A percentile compares a stretch with the other conserved stretches of the same genome.
Conservation (phyloP, 2,113 vertebrate species). For the Steatornis caripensis region DNA sequence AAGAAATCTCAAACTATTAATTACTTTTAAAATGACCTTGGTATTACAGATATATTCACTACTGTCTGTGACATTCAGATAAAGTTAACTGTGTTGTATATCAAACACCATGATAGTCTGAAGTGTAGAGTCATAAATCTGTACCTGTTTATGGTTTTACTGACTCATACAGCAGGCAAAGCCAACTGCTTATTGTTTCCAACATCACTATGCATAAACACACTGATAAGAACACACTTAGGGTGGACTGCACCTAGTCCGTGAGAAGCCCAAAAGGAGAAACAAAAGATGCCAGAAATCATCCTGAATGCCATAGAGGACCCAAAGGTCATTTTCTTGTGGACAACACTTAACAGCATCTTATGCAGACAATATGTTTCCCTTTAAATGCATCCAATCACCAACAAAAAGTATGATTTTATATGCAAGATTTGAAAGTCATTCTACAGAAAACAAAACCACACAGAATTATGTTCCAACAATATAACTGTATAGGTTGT, state of each 20-base stretch:
- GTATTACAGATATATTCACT: background rate
- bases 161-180: background rate
- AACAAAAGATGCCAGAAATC: background rate
- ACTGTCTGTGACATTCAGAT: background rate
- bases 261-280: background rate
- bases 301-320: background rate
- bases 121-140: background rate
- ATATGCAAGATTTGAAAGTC: background rate
- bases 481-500: background rate
- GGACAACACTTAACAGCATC: background rate
- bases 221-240: background rate
- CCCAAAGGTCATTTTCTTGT: background rate
- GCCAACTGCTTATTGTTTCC: background rate
- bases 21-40: conserved; percentile 6
- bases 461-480: background rate
- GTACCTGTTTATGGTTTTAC: background rate
- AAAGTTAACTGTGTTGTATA: background rate
- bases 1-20: conserved; percentile 6
- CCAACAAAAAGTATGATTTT: background rate
- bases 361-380: background rate
- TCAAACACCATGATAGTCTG: background rate
- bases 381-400: background rate
- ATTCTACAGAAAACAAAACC: background rate
- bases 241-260: background rate
- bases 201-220: background rate